phyloP scores from a whole-genome alignment of 2,888 invertebrate genomes.

The Pammene fasciana region DNA sequence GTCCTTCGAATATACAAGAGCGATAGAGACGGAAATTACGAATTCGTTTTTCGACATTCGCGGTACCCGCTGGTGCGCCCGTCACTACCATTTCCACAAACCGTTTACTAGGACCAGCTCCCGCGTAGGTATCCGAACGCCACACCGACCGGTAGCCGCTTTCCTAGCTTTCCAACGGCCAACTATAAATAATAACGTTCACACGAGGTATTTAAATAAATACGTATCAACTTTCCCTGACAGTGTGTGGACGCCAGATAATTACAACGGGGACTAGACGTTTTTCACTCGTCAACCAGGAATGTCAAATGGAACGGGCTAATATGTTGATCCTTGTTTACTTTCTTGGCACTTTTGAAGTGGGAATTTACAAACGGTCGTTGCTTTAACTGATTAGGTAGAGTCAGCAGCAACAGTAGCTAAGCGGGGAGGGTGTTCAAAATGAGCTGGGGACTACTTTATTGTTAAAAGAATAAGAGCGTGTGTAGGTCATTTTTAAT shows the following conservation, averaged over 20 bases:
- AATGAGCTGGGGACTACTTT: too few relatives aligned
- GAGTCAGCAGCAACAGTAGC: too few relatives aligned
- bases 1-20: too few relatives aligned
- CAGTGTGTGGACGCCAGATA: constrained; percentile 30
- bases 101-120: background rate
- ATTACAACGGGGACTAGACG: constrained; percentile 37
- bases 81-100: too few relatives aligned
- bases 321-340: constrained; percentile 13
- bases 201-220: constrained; percentile 67
- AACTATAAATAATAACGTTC: constrained; percentile 71
- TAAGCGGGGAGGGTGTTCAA: too few relatives aligned
- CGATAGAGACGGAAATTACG: too few relatives aligned
- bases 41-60: too few relatives aligned
- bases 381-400: too few relatives aligned
- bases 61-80: too few relatives aligned
- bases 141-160: constrained; percentile 49
- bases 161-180: constrained; percentile 63
- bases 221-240: constrained; percentile 62
- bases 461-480: too few relatives aligned
- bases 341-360: constrained; percentile 9
- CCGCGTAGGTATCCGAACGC: constrained; percentile 33
- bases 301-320: constrained; percentile 3
- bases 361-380: background rate
- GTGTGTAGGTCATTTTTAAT: too few relatives aligned
- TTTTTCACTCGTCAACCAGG: constrained; percentile 36